phyloP scores from a whole-genome alignment of 2,888 invertebrate species.

The Erebia ligea region DNA sequence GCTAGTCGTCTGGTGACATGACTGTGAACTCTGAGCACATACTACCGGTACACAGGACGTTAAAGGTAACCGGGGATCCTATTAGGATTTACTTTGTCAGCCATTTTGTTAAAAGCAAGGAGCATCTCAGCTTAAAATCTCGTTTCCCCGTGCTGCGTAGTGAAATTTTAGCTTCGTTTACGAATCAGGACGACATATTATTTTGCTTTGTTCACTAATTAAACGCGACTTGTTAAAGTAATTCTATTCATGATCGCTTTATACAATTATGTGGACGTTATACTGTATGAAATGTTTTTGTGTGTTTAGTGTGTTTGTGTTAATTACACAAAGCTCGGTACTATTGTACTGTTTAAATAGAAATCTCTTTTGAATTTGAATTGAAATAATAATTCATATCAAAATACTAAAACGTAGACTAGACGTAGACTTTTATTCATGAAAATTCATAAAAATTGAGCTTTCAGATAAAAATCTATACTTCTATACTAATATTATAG shows the following conservation, averaged over 20 bases:
- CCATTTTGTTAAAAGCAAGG: neutral
- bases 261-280: neutral
- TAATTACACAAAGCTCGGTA: no score
- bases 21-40: conserved; percentile 1
- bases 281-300: neutral
- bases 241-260: neutral
- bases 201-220: neutral
- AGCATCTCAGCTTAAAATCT: neutral
- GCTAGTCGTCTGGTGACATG: no score
- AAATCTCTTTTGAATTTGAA: no score
- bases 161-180: no score
- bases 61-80: neutral
- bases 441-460: no score
- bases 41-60: neutral
- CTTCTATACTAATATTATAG: no score
- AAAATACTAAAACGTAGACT: no score
- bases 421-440: no score
- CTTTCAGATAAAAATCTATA: no score
- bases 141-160: neutral
- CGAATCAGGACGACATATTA: neutral
- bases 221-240: neutral
- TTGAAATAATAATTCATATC: no score
- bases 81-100: neutral
- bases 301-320: no score
- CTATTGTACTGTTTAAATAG: no score